Conservation (phyloP, 2,888 invertebrate species). For the Oeneis ivallda region DNA sequence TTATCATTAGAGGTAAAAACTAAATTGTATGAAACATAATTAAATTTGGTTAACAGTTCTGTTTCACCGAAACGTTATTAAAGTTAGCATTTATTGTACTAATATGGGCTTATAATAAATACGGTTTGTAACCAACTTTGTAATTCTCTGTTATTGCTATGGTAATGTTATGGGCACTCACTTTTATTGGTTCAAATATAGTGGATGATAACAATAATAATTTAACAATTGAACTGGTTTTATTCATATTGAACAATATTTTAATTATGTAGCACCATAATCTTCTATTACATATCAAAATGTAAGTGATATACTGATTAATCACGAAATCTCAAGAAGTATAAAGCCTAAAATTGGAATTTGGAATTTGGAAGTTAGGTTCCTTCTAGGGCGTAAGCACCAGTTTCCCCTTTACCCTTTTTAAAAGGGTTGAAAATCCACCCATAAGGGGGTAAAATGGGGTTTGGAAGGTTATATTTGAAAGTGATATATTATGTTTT, state of each 20-base stretch:
- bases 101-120: constrained; percentile 45
- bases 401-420: too few relatives aligned
- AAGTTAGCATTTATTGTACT: constrained; percentile 43
- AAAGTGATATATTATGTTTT: too few relatives aligned
- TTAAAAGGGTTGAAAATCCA: too few relatives aligned
- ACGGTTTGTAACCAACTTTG: constrained; percentile 48
- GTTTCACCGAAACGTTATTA: constrained; percentile 40
- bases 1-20: neutral
- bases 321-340: too few relatives aligned
- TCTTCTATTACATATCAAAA: too few relatives aligned
- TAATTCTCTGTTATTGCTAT: constrained; percentile 56
- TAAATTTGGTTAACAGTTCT: constrained; percentile 24
- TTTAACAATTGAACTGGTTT: constrained; percentile 56
- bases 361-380: too few relatives aligned
- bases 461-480: too few relatives aligned
- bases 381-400: too few relatives aligned
- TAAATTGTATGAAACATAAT: neutral
- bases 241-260: constrained; percentile 41
- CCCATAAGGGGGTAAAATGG: too few relatives aligned
- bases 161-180: constrained; percentile 52
- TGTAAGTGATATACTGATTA: too few relatives aligned
- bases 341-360: too few relatives aligned
- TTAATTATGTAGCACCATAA: constrained; percentile 31
- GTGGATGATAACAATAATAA: constrained; percentile 49
- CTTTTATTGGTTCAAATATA: constrained; percentile 53